Base-by-base conservation (phyloP, 1,140 invertebrate species). In the Calycopis cecrops region DNA sequence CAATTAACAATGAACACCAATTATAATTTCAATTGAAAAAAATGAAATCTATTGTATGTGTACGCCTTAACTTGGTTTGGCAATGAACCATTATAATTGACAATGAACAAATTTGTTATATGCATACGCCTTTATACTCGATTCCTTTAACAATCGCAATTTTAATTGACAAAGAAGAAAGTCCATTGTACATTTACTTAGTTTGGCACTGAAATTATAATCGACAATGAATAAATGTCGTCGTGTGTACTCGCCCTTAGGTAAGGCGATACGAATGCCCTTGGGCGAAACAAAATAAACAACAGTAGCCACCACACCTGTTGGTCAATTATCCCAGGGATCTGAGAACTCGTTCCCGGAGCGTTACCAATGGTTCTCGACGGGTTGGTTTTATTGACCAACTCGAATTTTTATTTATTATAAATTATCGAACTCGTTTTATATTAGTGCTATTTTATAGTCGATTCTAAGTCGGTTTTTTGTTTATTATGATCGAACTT, bases 271-370 rank as follows among this genome's bases (percentile, higher is more conserved):
- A 42, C 16, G 35, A 34, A 4, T 55, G 60, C 64, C 62, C 63
- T 67, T 61, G 56, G 57, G 14, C 35, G 21, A 53, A 47, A 64
- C 62, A 63, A 71, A 75, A 74, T 70, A 76, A 79, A 79, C 67
- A 71, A 69, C 61, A 35, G 65, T 65, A 67, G 67, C 21, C 60
- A 44, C 61, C 59, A 49, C 73, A 79, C 73, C 72, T 79, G 76
- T 79, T 79, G 73, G 67, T 71, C 73, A 78, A 76, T 78, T 78
- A 78, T 75, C 63, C 61, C 54, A 37, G 56, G 64, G 60, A 65
- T 71, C 62, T 61, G 49, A 58, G 49, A 33, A 1, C 12, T 47
- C n/a, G 34, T n/a, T 16, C 35, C 35, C 17, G 8, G 14, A 49
- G 21, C 12, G 35, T 52, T 48, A 55, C 50, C 17, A 28, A 54